Evolutionary conservation across 2,888 invertebrate genomes (phyloP).

Genomic region (Arenicola marina): DNA sequence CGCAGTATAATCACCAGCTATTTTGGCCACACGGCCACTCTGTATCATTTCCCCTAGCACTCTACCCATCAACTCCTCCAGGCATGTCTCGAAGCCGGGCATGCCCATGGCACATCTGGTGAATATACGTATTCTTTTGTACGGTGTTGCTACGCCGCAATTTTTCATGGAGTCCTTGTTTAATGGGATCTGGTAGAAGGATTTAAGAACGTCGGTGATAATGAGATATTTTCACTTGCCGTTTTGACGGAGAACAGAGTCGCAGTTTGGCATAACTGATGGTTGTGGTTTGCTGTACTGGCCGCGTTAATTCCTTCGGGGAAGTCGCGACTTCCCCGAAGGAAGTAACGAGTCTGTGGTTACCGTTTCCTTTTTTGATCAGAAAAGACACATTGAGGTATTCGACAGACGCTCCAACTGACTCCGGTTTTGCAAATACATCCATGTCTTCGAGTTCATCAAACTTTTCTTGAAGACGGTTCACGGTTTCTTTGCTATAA

Average conservation of each 20-base stretch:
- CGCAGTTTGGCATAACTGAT: slow-evolving; percentile 14
- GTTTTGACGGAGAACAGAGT: slow-evolving; percentile 10
- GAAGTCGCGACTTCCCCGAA: slow-evolving; percentile 34
- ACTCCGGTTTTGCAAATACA: slow-evolving; percentile 32
- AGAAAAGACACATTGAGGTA: slow-evolving; percentile 39
- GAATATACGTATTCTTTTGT: slow-evolving; percentile 11
- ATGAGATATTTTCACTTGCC: slow-evolving; percentile 27
- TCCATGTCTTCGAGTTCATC: slow-evolving; percentile 34
- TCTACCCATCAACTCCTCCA: slow-evolving; percentile 26
- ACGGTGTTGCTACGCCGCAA: slow-evolving; percentile 14
- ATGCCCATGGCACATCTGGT: slow-evolving; percentile 28
- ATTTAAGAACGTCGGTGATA: slow-evolving; percentile 20
- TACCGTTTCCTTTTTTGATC: slow-evolving; percentile 31
- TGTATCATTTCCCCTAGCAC: slow-evolving; percentile 25
- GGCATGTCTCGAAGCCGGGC: slow-evolving; percentile 22
- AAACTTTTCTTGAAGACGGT: slow-evolving; percentile 31
- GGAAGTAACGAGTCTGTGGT: slow-evolving; percentile 33
- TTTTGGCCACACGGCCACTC: slow-evolving; percentile 16
- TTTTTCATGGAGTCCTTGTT: slow-evolving; percentile 6
- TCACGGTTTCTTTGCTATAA: slow-evolving; percentile 29
- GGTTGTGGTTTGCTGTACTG: slow-evolving; percentile 37
- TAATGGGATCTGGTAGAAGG: slow-evolving; percentile 12
- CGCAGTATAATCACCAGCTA: slow-evolving; percentile 19
- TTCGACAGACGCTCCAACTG: slow-evolving; percentile 27
- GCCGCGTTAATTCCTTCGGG: no score